A percentile compares a stretch with the other conserved stretches of the same genome.
These are phyloP conservation scores for Agelas oroides DNA, from an alignment of 37 sponge, comb jelly and placozoan genomes.

Conservation along the genomic window DNA sequence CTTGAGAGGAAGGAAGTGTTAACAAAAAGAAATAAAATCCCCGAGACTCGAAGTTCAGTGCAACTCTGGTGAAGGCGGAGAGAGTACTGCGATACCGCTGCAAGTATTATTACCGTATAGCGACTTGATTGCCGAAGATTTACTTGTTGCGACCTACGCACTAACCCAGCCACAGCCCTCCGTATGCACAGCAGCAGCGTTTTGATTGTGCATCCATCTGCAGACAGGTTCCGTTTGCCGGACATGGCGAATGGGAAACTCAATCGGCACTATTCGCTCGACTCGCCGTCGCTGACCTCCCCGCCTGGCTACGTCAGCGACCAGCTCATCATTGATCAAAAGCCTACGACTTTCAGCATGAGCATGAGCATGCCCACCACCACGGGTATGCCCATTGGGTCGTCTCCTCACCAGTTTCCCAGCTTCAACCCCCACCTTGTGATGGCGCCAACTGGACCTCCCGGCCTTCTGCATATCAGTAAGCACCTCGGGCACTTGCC, in stretches of 20 bases:
- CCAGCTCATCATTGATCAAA: conserved; percentile 16
- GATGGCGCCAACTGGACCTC: conserved; percentile 52
- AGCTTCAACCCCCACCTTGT: conserved; percentile 53
- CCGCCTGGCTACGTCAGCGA: conserved; percentile 63
- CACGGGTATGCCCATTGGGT: conserved; percentile 21
- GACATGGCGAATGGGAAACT: conserved; percentile 56
- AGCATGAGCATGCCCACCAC: background rate
- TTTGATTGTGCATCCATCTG: conserved; percentile 62
- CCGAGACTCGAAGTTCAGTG: too few species aligned
- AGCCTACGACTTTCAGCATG: conserved; percentile 18
- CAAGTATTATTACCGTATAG: too few species aligned
- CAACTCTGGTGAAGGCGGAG: too few species aligned
- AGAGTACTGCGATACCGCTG: too few species aligned
- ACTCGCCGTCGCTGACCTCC: conserved; percentile 70
- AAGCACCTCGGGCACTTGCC: too few species aligned
- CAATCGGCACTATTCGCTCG: conserved; percentile 64
- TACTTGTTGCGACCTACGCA: too few species aligned
- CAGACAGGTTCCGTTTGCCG: conserved; percentile 52
- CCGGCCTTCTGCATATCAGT: conserved; percentile 63
- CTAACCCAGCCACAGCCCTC: too few species aligned
- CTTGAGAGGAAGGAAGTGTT: too few species aligned
- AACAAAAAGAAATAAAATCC: too few species aligned
- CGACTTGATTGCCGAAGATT: too few species aligned
- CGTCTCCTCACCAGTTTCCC: conserved; percentile 37
- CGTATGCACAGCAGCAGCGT: conserved; percentile 80